Evolutionary conservation across 2,888 invertebrate species (phyloP).

Genomic region (Pristionchus japonicus): DNA sequence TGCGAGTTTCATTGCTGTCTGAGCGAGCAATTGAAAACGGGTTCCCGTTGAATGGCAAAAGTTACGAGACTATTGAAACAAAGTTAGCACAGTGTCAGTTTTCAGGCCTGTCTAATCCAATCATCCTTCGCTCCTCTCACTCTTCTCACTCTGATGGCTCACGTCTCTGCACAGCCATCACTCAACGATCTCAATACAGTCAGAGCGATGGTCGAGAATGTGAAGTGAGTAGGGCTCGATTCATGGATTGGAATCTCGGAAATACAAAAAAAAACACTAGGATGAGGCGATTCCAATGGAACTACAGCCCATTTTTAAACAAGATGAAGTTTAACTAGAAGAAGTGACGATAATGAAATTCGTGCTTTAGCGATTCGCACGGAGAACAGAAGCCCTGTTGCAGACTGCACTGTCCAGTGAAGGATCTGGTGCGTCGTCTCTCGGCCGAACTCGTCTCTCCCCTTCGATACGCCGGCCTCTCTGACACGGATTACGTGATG

Average conservation of each 20-base stretch:
- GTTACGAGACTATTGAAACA: too few species aligned
- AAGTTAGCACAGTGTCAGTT: not conserved
- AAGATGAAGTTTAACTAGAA: too few species aligned
- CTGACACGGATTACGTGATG: constrained; percentile 52
- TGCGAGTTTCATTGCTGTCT: not conserved
- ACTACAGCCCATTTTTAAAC: too few species aligned
- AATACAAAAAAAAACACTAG: too few species aligned
- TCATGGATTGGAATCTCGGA: too few species aligned
- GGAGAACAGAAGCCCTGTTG: not conserved
- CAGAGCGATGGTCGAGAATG: constrained; percentile 42
- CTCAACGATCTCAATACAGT: constrained; percentile 44
- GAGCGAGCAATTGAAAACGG: not conserved
- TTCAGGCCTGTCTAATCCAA: constrained; percentile 46
- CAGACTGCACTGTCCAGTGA: constrained; percentile 46
- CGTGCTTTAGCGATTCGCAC: not conserved
- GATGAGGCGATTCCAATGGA: too few species aligned
- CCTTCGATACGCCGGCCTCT: constrained; percentile 45
- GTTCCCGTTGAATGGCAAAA: too few species aligned
- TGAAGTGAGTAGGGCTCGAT: not conserved
- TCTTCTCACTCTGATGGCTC: constrained; percentile 36
- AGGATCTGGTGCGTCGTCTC: constrained; percentile 48
- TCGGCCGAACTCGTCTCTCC: constrained; percentile 54
- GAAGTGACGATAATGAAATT: too few species aligned
- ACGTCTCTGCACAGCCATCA: constrained; percentile 41
- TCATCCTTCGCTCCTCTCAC: constrained; percentile 47